Conservation (phyloP, 2,113 vertebrate genomes). For the Willisornis vidua region DNA sequence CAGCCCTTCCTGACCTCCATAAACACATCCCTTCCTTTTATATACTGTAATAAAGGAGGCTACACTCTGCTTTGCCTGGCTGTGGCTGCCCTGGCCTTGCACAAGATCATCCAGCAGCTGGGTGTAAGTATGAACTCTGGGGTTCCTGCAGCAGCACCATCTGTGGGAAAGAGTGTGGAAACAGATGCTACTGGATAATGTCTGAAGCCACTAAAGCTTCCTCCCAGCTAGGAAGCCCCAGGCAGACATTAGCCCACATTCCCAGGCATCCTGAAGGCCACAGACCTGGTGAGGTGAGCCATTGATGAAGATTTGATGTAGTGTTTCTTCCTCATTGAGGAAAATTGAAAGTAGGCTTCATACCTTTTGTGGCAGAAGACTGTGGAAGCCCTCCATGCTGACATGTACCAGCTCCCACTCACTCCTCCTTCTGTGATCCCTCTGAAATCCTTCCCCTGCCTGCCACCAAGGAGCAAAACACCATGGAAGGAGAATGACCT, state of each 20-base stretch:
- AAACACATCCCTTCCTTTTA: constrained; percentile 50
- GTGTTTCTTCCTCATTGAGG: not conserved
- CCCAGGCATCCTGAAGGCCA: not conserved
- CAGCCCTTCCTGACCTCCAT: constrained; percentile 31
- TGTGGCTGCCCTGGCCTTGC: not conserved
- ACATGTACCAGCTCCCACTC: not conserved
- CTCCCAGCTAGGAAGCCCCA: not conserved
- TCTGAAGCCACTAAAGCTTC: not conserved
- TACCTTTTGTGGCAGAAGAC: not conserved
- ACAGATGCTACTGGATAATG: not conserved
- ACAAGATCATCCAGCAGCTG: constrained; percentile 45
- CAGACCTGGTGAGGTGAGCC: not conserved
- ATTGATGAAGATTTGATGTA: not conserved
- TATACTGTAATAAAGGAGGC: constrained; percentile 5
- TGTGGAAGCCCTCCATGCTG: not conserved
- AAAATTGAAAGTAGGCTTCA: not conserved
- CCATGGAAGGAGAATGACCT: not conserved
- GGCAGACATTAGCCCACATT: not conserved
- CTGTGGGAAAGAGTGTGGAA: constrained; percentile 15
- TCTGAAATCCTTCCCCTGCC: not conserved
- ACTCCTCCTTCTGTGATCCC: not conserved
- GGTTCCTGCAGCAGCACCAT: not conserved
- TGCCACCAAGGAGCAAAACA: not conserved
- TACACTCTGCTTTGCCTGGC: constrained; percentile 17
- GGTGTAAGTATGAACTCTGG: constrained; percentile 23